Conservation (phyloP, 2,113 vertebrate species). For the Rhodinocichla rosea region DNA sequence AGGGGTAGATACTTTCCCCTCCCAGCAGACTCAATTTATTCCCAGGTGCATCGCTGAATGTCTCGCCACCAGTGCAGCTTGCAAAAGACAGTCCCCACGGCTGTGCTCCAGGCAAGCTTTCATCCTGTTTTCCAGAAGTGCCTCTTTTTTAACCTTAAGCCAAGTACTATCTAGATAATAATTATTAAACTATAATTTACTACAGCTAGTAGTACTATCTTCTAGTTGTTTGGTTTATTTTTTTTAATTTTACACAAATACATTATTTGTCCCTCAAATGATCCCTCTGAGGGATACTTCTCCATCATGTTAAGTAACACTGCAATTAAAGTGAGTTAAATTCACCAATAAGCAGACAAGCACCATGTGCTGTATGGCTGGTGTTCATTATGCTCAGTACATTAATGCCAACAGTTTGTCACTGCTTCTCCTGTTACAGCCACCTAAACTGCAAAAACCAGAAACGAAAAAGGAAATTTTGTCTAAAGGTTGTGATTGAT, state of each 20-base stretch:
- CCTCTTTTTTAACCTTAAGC: slow-evolving; percentile 38
- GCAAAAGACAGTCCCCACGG: slow-evolving; percentile 58
- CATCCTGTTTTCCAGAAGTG: slow-evolving; percentile 58
- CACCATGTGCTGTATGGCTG: slow-evolving; percentile 67
- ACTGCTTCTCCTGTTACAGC: slow-evolving; percentile 23
- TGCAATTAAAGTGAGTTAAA: slow-evolving; percentile 71
- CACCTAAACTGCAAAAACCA: not conserved
- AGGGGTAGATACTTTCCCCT: slow-evolving; percentile 68
- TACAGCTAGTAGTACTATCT: slow-evolving; percentile 23
- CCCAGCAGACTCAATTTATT: slow-evolving; percentile 65
- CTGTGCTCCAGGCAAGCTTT: slow-evolving; percentile 31
- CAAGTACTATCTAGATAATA: slow-evolving; percentile 42
- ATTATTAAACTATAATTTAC: slow-evolving; percentile 70
- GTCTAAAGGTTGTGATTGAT: not conserved
- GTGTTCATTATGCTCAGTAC: slow-evolving; percentile 45
- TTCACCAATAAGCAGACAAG: slow-evolving; percentile 73
- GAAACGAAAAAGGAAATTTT: not conserved
- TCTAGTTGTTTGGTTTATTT: not conserved
- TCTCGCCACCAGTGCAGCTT: slow-evolving; percentile 67
- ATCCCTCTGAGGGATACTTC: slow-evolving; percentile 66
- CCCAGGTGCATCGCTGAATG: slow-evolving; percentile 81
- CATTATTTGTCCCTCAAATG: slow-evolving; percentile 30
- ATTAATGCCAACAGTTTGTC: slow-evolving; percentile 59
- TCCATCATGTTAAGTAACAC: slow-evolving; percentile 59
- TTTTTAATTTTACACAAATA: slow-evolving; percentile 31